These are phyloP conservation scores for Antheraea mylitta DNA, from an alignment of 1,140 invertebrate species.

Conservation along the genomic window DNA sequence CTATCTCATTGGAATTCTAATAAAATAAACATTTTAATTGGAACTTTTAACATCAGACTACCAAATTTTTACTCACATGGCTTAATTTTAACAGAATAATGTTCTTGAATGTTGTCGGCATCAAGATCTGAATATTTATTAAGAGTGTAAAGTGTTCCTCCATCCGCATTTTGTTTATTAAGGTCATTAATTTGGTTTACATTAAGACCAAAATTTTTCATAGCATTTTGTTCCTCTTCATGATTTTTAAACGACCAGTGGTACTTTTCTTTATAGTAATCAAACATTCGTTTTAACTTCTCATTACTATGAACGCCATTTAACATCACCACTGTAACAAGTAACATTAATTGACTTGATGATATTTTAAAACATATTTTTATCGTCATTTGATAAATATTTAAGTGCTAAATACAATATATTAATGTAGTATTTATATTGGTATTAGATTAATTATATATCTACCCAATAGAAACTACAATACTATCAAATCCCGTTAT, in stretches of 20 bases:
- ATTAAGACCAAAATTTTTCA: constrained; percentile 46
- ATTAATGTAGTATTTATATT: neutral
- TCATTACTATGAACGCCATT: constrained; percentile 25
- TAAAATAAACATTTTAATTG: neutral
- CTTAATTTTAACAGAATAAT: constrained; percentile 35
- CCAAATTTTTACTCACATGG: constrained; percentile 38
- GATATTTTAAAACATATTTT: constrained; percentile 7
- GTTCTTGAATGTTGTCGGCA: constrained; percentile 35
- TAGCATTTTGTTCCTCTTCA: constrained; percentile 33
- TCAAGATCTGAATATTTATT: constrained; percentile 52
- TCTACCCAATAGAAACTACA: neutral
- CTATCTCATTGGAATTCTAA: too few relatives aligned
- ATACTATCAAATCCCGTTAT: neutral
- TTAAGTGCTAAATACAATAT: neutral
- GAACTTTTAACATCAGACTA: neutral
- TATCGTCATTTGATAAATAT: neutral
- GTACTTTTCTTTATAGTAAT: constrained; percentile 47
- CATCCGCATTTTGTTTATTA: constrained; percentile 34
- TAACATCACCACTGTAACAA: constrained; percentile 13
- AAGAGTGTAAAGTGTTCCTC: constrained; percentile 38
- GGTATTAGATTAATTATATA: neutral
- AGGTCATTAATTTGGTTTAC: constrained; percentile 38
- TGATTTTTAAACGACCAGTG: constrained; percentile 39
- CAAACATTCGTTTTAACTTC: constrained; percentile 32
- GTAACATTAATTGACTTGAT: neutral